These are phyloP conservation scores for Leptestheria dahalacensis DNA, from an alignment of 1,140 invertebrate genomes.

Conservation along the genomic window DNA sequence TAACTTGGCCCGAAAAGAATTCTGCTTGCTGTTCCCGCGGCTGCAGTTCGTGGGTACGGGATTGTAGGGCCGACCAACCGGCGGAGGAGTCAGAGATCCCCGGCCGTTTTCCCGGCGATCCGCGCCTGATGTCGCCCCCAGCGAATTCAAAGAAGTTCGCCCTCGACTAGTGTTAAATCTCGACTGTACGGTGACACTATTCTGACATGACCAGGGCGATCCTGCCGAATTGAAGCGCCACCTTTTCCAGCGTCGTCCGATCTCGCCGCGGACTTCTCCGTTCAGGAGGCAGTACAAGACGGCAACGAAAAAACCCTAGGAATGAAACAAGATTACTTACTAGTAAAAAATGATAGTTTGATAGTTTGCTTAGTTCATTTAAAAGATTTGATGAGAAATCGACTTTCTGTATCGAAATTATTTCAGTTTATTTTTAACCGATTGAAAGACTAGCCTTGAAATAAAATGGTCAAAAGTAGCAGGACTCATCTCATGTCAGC, in stretches of 20 bases:
- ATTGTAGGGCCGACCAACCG: not conserved
- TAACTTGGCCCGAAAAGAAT: not conserved
- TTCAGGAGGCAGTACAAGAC: slow-evolving; percentile 53
- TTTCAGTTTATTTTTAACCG: too few species aligned
- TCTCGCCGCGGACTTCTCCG: slow-evolving; percentile 41
- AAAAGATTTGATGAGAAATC: not conserved
- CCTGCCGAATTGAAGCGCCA: slow-evolving; percentile 5
- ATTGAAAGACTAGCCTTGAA: too few species aligned
- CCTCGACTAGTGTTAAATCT: slow-evolving; percentile 7
- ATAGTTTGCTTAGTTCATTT: not conserved
- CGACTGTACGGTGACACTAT: slow-evolving; percentile 12
- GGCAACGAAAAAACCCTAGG: slow-evolving; percentile 50
- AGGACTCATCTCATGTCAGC: too few species aligned
- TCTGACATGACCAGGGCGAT: slow-evolving; percentile 2
- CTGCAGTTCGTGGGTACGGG: not conserved
- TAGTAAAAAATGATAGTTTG: not conserved
- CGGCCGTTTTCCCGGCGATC: slow-evolving; percentile 2
- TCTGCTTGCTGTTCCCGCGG: not conserved
- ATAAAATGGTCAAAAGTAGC: too few species aligned
- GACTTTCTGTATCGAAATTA: not conserved
- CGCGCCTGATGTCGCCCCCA: not conserved
- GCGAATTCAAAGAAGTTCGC: slow-evolving; percentile 5
- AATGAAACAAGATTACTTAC: slow-evolving; percentile 5
- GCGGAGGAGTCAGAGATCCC: slow-evolving; percentile 1
- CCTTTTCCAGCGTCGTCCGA: slow-evolving; percentile 23